Base-by-base conservation (phyloP, 2,888 invertebrate genomes). In the Mythimna loreyi region DNA sequence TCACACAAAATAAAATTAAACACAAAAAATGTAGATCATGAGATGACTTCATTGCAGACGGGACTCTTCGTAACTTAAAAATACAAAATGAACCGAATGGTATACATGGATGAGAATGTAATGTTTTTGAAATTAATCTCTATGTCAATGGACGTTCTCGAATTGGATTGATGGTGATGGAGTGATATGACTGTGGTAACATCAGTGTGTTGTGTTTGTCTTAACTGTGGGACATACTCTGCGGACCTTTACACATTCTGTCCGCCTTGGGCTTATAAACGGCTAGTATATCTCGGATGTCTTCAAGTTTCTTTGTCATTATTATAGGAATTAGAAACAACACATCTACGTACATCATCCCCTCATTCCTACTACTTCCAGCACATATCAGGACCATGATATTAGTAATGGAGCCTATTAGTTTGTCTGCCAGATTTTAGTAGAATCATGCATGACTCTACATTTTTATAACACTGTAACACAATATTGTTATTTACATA, bases 191-290 rank as follows among this genome's bases (percentile, higher is more conserved):
- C 81, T 89, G 91, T 92, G 89, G 89, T 89, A 84, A 90, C 89
- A 86, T 91, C 83, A 87, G 92, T 94, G 94, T 94, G 90, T 93
- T 91, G 93, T 94, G 93, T 94, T 87, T 89, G 91, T 90, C 87
- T 90, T 86, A 82, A 83, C 84, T 83, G 85, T 88, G 81, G 80
- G 81, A 85, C 78, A 82, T 83, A 78, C 77, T 84, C 79, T 78
- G 69, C 78, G 63, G 69, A 72, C 68, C 68, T 74, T 65, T 78
- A 50, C 57, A 64, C 61, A 73, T 72, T 53, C 59, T 71, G 72
- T 70, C 67, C 72, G 79, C 72, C 67, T 60, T 53, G 75, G 80
- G 71, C 65, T 81, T 78, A 78, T 73, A 76, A 69, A 69, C 80
- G 70, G 67, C 68, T 82, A 68, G 63, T 79, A 55, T 59, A 49